Evolutionary conservation across 1,140 invertebrate species (phyloP).

Genomic region (Pseudomyrmex gracilis): DNA sequence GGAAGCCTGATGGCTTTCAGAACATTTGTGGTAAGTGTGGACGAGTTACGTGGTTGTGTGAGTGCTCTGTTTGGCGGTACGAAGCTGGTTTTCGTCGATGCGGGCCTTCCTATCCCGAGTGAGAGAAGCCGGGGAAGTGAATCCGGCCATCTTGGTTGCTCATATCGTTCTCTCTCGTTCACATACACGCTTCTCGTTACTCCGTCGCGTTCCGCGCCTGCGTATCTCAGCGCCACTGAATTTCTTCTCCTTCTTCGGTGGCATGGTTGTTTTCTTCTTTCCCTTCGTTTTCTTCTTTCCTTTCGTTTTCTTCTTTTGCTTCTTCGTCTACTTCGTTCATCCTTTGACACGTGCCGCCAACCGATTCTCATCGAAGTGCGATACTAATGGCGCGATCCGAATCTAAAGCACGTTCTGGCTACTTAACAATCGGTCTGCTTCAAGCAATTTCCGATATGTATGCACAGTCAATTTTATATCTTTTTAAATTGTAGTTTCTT

Average conservation of each 20-base stretch:
- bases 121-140: conserved; percentile 64
- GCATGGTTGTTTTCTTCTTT: conserved; percentile 20
- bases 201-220: conserved; percentile 61
- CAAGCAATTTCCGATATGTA: conserved; percentile 16
- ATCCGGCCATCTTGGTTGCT: conserved; percentile 76
- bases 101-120: conserved; percentile 53
- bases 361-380: conserved; percentile 68
- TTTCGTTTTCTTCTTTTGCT: conserved; percentile 49
- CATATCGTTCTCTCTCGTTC: conserved; percentile 55
- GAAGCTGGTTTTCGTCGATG: conserved; percentile 64
- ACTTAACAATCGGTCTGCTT: conserved; percentile 25
- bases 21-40: conserved; percentile 72
- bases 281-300: conserved; percentile 49
- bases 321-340: conserved; percentile 64
- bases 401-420: conserved; percentile 65
- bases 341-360: conserved; percentile 84
- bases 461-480: background rate
- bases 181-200: conserved; percentile 5
- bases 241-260: conserved; percentile 57
- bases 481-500: conserved; percentile 16
- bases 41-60: conserved; percentile 61
- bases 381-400: conserved; percentile 72
- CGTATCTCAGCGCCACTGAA: conserved; percentile 62
- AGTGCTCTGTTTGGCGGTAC: conserved; percentile 52
- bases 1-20: conserved; percentile 58